phyloP scores from a whole-genome alignment of 2,797 vertebrate species.

The Megaceryle alcyon region DNA sequence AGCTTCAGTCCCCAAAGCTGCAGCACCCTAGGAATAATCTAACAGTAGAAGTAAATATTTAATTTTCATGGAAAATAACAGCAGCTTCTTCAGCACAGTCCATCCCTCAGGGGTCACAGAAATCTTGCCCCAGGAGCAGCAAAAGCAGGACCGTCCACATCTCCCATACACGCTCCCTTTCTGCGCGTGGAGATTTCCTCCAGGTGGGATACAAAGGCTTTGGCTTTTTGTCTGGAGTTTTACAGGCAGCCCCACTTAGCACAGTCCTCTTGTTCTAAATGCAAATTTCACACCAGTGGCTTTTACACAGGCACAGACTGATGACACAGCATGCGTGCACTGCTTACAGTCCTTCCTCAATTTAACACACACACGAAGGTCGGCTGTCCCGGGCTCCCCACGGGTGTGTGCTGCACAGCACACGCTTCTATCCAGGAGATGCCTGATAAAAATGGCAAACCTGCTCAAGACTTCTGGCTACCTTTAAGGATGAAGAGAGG shows the following conservation, averaged over 20 bases:
- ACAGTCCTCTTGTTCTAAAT: neutral
- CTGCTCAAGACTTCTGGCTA: neutral
- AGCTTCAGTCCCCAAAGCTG: neutral
- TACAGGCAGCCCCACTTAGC: neutral
- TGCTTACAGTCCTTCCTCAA: neutral
- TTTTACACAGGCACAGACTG: conserved; percentile 38
- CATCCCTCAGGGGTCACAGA: neutral
- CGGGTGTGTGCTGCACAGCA: neutral
- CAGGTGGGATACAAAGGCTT: conserved; percentile 44
- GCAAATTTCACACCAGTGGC: conserved; percentile 51
- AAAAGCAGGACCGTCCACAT: neutral
- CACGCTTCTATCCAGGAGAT: neutral
- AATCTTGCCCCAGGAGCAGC: neutral
- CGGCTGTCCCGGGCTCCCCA: neutral
- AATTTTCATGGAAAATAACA: neutral
- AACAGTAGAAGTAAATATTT: rapidly evolving
- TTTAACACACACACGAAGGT: conserved; percentile 23
- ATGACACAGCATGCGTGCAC: neutral
- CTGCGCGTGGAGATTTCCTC: neutral
- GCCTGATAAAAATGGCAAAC: neutral
- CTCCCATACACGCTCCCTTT: neutral
- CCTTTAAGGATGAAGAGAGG: neutral
- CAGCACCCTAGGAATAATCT: neutral
- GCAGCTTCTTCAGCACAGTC: neutral
- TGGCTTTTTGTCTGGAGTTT: neutral